Evolutionary conservation across 2,113 vertebrate species (phyloP), one percentile per base, ranked within the genome.

Genomic region (Australoheros scitulus): DNA sequence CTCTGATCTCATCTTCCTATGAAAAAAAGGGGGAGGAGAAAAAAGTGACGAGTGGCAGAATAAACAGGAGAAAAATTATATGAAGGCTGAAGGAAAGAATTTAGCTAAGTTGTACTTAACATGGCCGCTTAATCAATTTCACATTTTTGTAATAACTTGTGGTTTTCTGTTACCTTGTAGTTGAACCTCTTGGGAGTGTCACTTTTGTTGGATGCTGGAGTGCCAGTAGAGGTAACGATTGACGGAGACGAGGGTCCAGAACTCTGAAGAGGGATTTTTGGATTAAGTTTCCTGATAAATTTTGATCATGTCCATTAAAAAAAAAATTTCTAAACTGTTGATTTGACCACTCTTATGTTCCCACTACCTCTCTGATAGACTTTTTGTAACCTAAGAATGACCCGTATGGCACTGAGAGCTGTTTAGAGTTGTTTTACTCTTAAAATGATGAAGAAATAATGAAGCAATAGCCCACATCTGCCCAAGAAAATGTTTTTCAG

Each of bases 1-100:
- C 91, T 80, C 77, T 85, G 24, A 94, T 83, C 72, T 96, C 94
- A 80, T 93, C 95, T 86, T 95, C 94, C 96, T 96, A 61, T 77
- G 7, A 65, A 41, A 72, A 26, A 56, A 78, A 61, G 76, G 74
- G 77, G 61, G 60, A 76, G 82, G 82, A 64, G 80, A 43, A 38
- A 79, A 29, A 10, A 26, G 75, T 29, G 52, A 68, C 7, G 56
- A 81, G 83, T 55, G 64, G 81, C 2, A 38, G 75, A 64, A 83
- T 22, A 55, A 17, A 57, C 20, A 43, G 17, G 47, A 34, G 50
- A 34, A 38, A 68, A 43, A 68, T 7, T 3, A 24, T 50, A 5
- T 58, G 38, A 26, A 64, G 32, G 41, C 38, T 57, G 26, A 84
- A 34, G 55, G 20, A 11, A 75, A 64, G 22, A 65, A 61, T 50